These are phyloP conservation scores for Microplitis deprimator DNA, from an alignment of 2,888 invertebrate species.

Conservation along the genomic window DNA sequence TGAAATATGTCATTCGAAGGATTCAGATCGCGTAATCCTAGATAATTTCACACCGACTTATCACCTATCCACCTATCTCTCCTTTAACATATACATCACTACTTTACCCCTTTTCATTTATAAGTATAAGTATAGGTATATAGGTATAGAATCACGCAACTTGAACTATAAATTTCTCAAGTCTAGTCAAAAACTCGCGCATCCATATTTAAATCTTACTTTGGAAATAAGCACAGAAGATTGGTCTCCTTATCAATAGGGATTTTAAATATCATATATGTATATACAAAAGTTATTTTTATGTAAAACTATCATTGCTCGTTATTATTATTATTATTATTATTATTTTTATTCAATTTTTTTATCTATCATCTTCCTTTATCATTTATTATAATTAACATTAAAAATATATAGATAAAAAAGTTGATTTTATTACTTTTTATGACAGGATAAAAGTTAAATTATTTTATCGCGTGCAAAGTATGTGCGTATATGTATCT, in stretches of 20 bases:
- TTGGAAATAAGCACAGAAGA: neutral
- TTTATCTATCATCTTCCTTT: too few relatives aligned
- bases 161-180: neutral
- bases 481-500: constrained; percentile 44
- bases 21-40: neutral
- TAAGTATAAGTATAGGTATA: neutral
- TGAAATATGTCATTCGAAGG: neutral
- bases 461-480: constrained; percentile 52
- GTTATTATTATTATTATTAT: too few relatives aligned
- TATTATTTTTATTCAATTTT: too few relatives aligned
- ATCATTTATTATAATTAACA: neutral
- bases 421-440: neutral
- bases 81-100: too few relatives aligned
- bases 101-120: neutral
- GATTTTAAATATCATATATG: too few relatives aligned
- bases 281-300: too few relatives aligned
- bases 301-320: too few relatives aligned
- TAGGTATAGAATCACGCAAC: neutral
- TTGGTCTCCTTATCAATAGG: neutral
- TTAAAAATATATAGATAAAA: neutral
- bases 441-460: constrained; percentile 17
- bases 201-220: neutral
- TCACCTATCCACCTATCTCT: neutral
- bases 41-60: neutral
- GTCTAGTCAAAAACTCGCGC: neutral